phyloP scores from a whole-genome alignment of 2,888 invertebrate genomes.

The Coenonympha arcania region DNA sequence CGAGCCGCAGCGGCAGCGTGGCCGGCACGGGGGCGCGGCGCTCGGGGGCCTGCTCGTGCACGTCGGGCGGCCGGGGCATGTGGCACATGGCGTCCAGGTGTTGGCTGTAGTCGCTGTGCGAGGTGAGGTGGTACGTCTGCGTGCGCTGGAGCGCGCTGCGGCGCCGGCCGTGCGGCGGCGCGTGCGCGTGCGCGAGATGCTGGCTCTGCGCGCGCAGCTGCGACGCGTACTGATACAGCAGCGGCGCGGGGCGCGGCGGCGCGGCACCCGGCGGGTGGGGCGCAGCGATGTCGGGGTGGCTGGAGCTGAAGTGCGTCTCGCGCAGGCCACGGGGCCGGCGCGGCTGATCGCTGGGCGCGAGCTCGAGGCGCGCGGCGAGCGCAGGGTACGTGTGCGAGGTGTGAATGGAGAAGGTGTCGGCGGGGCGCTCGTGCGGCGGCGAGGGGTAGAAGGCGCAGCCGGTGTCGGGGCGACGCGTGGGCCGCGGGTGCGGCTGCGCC shows the following conservation, averaged over 20 bases:
- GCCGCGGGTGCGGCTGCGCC: constrained; percentile 60
- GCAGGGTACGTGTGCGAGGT: constrained; percentile 67
- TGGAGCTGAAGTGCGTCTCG: constrained; percentile 70
- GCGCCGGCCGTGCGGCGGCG: constrained; percentile 57
- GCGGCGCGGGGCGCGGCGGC: constrained; percentile 43
- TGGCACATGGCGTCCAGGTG: constrained; percentile 64
- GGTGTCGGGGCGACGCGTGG: constrained; percentile 53
- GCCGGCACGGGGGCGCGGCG: constrained; percentile 53
- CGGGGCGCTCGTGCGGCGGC: constrained; percentile 62
- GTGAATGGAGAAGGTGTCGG: constrained; percentile 66
- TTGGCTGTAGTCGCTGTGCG: constrained; percentile 68
- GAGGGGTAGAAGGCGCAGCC: constrained; percentile 68
- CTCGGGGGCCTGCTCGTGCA: constrained; percentile 59
- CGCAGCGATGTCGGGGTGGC: constrained; percentile 68
- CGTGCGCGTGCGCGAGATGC: constrained; percentile 57
- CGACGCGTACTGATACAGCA: constrained; percentile 69
- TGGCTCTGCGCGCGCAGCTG: constrained; percentile 67
- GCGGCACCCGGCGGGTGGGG: constrained; percentile 53
- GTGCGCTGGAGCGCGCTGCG: constrained; percentile 65
- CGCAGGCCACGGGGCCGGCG: constrained; percentile 47
- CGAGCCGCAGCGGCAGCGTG: constrained; percentile 56
- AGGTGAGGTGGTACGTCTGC: constrained; percentile 68
- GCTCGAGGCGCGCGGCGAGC: constrained; percentile 43
- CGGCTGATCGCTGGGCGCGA: constrained; percentile 41
- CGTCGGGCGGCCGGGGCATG: constrained; percentile 23